These are phyloP conservation scores for Euthynnus affinis DNA, from an alignment of 2,797 vertebrate genomes.

Conservation along the genomic window DNA sequence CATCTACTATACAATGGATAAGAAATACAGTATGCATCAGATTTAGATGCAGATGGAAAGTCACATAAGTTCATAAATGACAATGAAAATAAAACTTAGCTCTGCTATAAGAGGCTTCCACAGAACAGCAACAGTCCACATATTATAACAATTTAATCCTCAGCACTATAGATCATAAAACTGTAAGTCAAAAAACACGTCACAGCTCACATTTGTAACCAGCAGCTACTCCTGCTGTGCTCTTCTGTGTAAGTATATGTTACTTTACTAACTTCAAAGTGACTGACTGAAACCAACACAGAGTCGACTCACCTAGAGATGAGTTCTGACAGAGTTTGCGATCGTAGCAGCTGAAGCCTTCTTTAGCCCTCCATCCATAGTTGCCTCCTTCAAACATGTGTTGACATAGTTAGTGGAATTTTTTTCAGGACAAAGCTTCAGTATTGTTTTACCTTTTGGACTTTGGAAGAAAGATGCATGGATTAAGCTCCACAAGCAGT, in stretches of 20 bases:
- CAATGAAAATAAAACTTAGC: too few relatives aligned
- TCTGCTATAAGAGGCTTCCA: too few relatives aligned
- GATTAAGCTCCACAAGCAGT: neutral
- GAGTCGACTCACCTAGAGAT: constrained; percentile 82
- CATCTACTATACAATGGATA: neutral
- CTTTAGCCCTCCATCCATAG: constrained; percentile 90
- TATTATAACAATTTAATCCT: too few relatives aligned
- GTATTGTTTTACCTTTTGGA: neutral
- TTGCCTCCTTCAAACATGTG: constrained; percentile 82
- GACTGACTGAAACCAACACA: too few relatives aligned
- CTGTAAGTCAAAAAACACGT: too few relatives aligned
- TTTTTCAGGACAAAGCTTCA: neutral
- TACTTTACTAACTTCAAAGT: too few relatives aligned
- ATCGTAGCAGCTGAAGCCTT: constrained; percentile 91
- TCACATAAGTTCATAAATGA: too few relatives aligned
- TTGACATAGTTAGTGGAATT: constrained; percentile 29
- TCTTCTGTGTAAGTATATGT: too few relatives aligned
- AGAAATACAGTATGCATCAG: neutral
- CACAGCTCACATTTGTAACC: too few relatives aligned
- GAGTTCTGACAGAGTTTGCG: constrained; percentile 89
- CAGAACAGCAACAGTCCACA: too few relatives aligned
- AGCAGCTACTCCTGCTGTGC: too few relatives aligned
- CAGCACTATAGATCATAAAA: too few relatives aligned
- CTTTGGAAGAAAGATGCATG: neutral
- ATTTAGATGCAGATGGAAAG: neutral